phyloP scores from a whole-genome alignment of 1,140 invertebrate species.

The Argopecten irradians region DNA sequence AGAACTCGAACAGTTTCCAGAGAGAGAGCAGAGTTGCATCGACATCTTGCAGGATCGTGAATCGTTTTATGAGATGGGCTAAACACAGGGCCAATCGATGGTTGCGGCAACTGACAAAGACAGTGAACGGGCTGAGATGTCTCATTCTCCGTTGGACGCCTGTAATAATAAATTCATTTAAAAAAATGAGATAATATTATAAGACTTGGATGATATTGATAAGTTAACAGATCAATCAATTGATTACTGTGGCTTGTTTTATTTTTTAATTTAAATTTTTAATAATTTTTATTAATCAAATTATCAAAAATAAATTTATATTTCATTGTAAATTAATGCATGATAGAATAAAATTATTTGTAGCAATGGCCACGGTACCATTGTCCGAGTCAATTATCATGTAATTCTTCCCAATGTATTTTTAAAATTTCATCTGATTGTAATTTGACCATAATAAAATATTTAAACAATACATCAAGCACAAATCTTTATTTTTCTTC shows the following conservation, averaged over 20 bases:
- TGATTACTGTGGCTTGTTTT: background rate
- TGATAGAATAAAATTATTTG: no score
- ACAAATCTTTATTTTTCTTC: no score
- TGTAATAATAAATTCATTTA: constrained; percentile 20
- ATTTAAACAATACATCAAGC: no score
- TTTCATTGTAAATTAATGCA: no score
- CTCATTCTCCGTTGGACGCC: constrained; percentile 44
- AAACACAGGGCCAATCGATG: constrained; percentile 47
- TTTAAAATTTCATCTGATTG: no score
- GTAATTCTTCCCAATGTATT: no score
- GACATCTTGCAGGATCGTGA: constrained; percentile 29
- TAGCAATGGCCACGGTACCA: no score
- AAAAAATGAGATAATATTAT: background rate
- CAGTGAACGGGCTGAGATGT: constrained; percentile 8
- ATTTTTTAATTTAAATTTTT: constrained; percentile 16
- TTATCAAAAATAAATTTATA: no score
- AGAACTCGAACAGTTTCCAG: constrained; percentile 44
- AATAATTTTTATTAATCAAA: background rate
- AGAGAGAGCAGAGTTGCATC: constrained; percentile 37
- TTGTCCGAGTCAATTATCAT: no score
- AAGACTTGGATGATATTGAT: background rate
- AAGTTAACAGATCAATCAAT: background rate
- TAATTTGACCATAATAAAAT: no score
- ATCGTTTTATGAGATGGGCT: constrained; percentile 42
- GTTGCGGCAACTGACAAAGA: constrained; percentile 48